Evolutionary conservation across 2,888 invertebrate genomes (phyloP).

Genomic region (Philereme vetulata): DNA sequence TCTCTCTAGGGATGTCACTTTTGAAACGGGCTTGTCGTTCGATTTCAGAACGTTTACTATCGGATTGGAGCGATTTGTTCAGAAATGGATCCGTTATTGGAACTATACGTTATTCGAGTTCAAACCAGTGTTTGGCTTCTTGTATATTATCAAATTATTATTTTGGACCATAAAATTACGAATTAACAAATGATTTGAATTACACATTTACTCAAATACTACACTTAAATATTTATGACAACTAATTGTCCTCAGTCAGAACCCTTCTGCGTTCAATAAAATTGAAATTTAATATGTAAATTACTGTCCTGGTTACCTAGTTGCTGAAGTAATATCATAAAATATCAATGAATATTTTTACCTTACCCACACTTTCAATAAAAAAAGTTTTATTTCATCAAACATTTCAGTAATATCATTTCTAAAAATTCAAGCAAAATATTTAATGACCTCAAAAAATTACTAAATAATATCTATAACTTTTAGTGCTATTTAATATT

Average conservation of each 20-base stretch:
- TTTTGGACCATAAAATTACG: neutral
- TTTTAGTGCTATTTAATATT: too few relatives aligned
- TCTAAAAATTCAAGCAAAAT: too few relatives aligned
- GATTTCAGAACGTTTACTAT: constrained; percentile 70
- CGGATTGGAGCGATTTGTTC: constrained; percentile 52
- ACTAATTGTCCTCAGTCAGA: constrained; percentile 33
- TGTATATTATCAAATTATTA: neutral
- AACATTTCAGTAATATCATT: neutral
- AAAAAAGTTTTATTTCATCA: constrained; percentile 21
- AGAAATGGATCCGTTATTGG: constrained; percentile 35
- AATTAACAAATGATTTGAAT: constrained; percentile 6
- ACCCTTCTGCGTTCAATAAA: constrained; percentile 40
- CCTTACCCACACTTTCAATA: constrained; percentile 29
- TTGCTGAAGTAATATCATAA: constrained; percentile 36
- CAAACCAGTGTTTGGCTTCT: neutral
- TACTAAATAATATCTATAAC: too few relatives aligned
- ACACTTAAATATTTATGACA: constrained; percentile 36
- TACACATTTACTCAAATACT: constrained; percentile 16
- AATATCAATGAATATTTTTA: constrained; percentile 38
- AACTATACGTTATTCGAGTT: constrained; percentile 27
- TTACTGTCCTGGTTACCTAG: constrained; percentile 39
- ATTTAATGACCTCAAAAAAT: too few relatives aligned
- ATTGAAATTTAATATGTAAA: constrained; percentile 42
- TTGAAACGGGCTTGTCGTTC: constrained; percentile 50
- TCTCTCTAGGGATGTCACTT: constrained; percentile 59